Percentiles rank a stretch among this genome's conserved stretches.
Evolutionary conservation across 2,113 vertebrate genomes (phyloP).

Genomic region (Pontoporia blainvillei): DNA sequence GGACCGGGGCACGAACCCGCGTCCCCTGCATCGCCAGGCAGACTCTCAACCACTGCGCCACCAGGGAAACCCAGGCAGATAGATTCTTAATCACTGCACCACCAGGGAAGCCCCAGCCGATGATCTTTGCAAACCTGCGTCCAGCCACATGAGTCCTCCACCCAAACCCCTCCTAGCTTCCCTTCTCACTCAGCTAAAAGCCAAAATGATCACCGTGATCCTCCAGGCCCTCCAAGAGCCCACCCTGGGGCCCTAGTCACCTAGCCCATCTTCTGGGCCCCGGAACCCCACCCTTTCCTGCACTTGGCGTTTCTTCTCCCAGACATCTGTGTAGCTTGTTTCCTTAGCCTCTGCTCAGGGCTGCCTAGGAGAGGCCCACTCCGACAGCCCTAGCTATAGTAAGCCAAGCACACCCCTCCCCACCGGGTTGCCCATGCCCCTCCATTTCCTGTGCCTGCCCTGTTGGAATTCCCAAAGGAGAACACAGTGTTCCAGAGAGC

Average conservation of each 20-base stretch:
- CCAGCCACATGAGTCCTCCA: too few species aligned
- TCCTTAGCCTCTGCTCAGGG: neutral
- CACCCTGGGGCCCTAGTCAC: neutral
- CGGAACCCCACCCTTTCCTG: too few species aligned
- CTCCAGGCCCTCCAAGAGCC: too few species aligned
- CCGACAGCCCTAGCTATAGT: rapidly evolving
- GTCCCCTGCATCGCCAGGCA: too few species aligned
- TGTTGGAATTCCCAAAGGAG: neutral
- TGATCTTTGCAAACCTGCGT: neutral
- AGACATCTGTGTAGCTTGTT: rapidly evolving
- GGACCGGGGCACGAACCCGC: too few species aligned
- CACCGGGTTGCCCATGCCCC: rapidly evolving
- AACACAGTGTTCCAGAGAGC: neutral
- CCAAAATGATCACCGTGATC: neutral
- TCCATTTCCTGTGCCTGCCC: neutral
- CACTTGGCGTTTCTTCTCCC: neutral
- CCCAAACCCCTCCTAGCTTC: neutral
- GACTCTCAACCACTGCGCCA: too few species aligned
- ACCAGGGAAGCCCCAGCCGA: too few species aligned
- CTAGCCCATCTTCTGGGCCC: neutral
- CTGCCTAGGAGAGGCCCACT: rapidly evolving
- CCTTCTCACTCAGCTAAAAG: neutral
- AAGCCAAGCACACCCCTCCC: rapidly evolving
- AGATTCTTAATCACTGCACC: too few species aligned
- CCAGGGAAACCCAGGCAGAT: too few species aligned